A percentile compares a stretch with the other conserved stretches of the same genome.
Evolutionary conservation across 2,797 vertebrate species (phyloP).

Genomic region (Caiman crocodilus): DNA sequence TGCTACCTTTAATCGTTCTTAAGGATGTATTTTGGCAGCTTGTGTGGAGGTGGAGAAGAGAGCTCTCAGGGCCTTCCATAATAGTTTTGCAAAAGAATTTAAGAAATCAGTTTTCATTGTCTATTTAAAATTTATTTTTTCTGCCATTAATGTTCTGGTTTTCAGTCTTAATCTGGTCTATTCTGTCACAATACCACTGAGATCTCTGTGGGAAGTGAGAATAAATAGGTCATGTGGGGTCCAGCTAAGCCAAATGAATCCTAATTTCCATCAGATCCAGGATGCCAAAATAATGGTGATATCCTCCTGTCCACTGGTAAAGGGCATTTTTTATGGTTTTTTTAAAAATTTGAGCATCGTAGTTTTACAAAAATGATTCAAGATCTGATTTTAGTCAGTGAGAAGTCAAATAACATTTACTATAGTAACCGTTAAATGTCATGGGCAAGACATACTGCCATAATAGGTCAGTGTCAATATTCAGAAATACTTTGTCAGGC

Average conservation of each 20-base stretch:
- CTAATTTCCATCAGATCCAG: not conserved
- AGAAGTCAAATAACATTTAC: not conserved
- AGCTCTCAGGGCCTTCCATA: not conserved
- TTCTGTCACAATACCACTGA: not conserved
- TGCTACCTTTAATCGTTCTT: not conserved
- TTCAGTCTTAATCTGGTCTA: not conserved
- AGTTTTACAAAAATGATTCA: not conserved
- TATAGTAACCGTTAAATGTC: not conserved
- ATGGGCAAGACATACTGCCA: rapidly evolving
- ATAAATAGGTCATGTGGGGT: not conserved
- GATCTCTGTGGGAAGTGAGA: not conserved
- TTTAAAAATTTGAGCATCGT: not conserved
- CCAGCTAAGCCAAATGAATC: not conserved
- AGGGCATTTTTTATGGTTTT: not conserved
- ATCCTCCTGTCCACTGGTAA: not conserved
- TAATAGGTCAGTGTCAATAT: not conserved
- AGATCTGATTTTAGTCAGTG: not conserved
- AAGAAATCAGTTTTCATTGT: not conserved
- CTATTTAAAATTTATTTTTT: rapidly evolving
- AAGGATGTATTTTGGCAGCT: not conserved
- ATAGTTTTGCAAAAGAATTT: not conserved
- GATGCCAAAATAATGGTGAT: not conserved
- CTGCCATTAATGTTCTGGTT: rapidly evolving
- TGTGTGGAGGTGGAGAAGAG: not conserved
- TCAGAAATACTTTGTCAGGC: not conserved